Base-by-base conservation (phyloP, 2,888 invertebrate species). In the Plagodis pulveraria region DNA sequence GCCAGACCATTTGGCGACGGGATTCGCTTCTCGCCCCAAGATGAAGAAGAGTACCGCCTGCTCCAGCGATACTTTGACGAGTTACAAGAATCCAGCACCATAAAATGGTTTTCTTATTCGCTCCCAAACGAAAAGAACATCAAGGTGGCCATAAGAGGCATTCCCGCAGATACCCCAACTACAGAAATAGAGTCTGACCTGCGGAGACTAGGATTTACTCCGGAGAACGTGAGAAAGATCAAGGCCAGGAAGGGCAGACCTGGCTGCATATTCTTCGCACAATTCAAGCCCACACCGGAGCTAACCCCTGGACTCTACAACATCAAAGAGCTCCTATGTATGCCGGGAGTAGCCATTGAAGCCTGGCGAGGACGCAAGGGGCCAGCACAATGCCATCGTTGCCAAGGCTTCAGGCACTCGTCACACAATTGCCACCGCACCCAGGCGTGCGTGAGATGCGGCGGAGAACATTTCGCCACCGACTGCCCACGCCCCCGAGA, bases 301-400 rank as follows among this genome's bases (percentile, higher is more conserved):
- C n/a, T n/a, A n/a, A n/a, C n/a, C n/a, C n/a, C n/a, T n/a, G n/a
- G n/a, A n/a, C n/a, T n/a, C n/a, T n/a, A n/a, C n/a, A n/a, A n/a
- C n/a, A n/a, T n/a, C n/a, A n/a, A n/a, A n/a, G n/a, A n/a, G n/a
- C n/a, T n/a, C n/a, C n/a, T n/a, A n/a, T 8, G 5, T n/a, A 33
- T 45, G 45, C 33, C 45, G 5, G 45, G 45, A 5, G 33, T 45
- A 0, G 10, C 6, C 5, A 4, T 45, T 0, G 45, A 45, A 10
- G 6, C 5, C 0, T 45, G 45, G 34, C 2, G 33, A 8, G 45
- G 33, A 5, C 7, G 22, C 6, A 32, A 33, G 10, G 45, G 45
- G 7, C 45, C 45, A 6, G 32, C 45, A 10, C 45, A 45, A 45
- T 45, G 45, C 45, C 45, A 45, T 33, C 5, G 45, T 5, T 33